These are phyloP conservation scores for Puntigrus tetrazona DNA, from an alignment of 2,113 vertebrate species.

Conservation along the genomic window DNA sequence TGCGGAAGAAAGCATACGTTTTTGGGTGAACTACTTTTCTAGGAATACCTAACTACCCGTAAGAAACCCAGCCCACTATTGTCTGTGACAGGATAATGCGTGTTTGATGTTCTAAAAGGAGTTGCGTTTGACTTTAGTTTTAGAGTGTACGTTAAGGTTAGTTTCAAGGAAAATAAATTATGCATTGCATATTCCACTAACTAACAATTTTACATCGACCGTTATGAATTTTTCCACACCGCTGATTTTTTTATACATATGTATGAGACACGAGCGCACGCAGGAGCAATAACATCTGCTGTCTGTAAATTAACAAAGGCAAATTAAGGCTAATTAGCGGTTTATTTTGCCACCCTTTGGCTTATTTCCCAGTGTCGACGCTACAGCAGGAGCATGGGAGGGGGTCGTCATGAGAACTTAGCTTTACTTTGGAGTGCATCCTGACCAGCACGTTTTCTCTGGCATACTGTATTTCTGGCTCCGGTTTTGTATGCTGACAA, in stretches of 20 bases:
- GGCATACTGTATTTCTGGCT: constrained; percentile 33
- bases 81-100: neutral
- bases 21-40: neutral
- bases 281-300: constrained; percentile 28
- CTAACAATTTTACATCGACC: neutral
- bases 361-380: constrained; percentile 65
- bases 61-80: too few species aligned
- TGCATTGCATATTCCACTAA: neutral
- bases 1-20: neutral
- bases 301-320: constrained; percentile 70
- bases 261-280: neutral
- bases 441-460: constrained; percentile 24
- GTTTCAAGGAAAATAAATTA: neutral
- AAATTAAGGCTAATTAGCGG: constrained; percentile 75
- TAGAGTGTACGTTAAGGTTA: neutral
- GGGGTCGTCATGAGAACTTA: constrained; percentile 17
- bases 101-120: neutral
- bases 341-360: constrained; percentile 69
- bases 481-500: neutral
- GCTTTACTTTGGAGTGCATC: constrained; percentile 3
- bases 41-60: neutral
- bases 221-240: neutral
- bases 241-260: neutral
- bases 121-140: neutral
- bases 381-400: neutral